These are phyloP conservation scores for Flexamia atlantica DNA, from an alignment of 2,888 invertebrate species.

Conservation along the genomic window DNA sequence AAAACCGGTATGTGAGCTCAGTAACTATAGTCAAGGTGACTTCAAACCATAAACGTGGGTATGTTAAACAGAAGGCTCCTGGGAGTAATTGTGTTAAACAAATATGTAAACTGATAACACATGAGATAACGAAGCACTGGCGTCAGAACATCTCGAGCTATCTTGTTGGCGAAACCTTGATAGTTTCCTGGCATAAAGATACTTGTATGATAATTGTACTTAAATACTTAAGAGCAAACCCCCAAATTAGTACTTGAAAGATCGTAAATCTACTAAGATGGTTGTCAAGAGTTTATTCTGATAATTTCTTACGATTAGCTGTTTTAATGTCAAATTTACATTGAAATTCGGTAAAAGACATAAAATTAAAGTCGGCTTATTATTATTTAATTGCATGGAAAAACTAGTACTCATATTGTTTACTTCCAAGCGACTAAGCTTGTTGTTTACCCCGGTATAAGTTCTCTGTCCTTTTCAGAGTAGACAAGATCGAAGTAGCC, in stretches of 20 bases:
- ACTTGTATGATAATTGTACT: background rate
- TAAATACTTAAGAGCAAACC: background rate
- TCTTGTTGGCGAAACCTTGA: constrained; percentile 11
- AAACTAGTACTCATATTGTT: no score
- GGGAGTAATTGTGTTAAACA: constrained; percentile 34
- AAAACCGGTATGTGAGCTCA: background rate
- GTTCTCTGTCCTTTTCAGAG: no score
- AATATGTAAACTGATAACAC: constrained; percentile 50
- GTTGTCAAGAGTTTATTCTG: no score
- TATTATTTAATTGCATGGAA: no score
- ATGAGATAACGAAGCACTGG: constrained; percentile 6
- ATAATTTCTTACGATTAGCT: no score
- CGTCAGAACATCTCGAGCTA: constrained; percentile 16
- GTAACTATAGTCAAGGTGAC: background rate
- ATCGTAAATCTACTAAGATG: no score
- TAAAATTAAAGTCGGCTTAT: no score
- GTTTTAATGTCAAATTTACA: no score
- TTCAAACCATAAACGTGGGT: background rate
- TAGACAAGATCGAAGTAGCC: no score
- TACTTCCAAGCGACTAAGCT: no score
- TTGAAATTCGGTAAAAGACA: no score
- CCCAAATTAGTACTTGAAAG: background rate
- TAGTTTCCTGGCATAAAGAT: background rate
- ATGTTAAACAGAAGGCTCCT: background rate
- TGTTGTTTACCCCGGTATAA: no score